phyloP scores from a whole-genome alignment of 2,888 invertebrate species.

The Cerastis leucographa region DNA sequence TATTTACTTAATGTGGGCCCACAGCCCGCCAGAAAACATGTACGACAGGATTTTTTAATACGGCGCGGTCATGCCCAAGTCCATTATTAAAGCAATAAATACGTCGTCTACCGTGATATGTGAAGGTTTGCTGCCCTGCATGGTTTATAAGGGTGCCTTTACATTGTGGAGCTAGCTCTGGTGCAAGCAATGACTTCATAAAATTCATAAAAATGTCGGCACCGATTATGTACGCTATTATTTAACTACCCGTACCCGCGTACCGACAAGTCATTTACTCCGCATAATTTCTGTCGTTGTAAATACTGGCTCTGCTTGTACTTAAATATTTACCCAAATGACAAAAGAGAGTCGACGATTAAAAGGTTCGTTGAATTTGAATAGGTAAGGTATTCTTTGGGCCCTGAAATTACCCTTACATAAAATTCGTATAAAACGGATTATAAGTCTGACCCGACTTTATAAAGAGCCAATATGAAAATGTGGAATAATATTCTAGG shows the following conservation, averaged over 20 bases:
- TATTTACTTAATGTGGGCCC: conserved; percentile 84
- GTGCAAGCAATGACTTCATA: conserved; percentile 57
- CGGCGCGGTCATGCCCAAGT: conserved; percentile 60
- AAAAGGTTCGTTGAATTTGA: conserved; percentile 60
- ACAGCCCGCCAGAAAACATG: conserved; percentile 75
- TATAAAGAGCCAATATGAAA: conserved; percentile 33
- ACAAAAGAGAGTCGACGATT: conserved; percentile 57
- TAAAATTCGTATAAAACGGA: conserved; percentile 41
- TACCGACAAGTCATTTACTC: conserved; percentile 53
- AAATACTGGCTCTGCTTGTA: conserved; percentile 53
- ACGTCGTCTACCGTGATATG: conserved; percentile 59
- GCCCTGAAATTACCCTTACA: conserved; percentile 49
- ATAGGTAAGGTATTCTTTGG: conserved; percentile 53
- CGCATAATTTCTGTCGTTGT: conserved; percentile 54
- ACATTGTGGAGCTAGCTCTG: conserved; percentile 46
- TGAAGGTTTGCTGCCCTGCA: conserved; percentile 50
- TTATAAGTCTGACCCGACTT: conserved; percentile 39
- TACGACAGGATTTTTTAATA: conserved; percentile 78
- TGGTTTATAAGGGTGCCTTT: conserved; percentile 45
- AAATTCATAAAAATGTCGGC: conserved; percentile 57
- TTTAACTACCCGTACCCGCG: conserved; percentile 41
- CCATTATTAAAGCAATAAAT: conserved; percentile 70
- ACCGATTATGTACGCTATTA: conserved; percentile 55
- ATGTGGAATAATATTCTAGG: conserved; percentile 2
- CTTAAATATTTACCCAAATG: conserved; percentile 57